Evolutionary conservation across 2,797 vertebrate genomes (phyloP), one percentile per base, ranked within the genome.

Genomic region (Potorous gilbertii): DNA sequence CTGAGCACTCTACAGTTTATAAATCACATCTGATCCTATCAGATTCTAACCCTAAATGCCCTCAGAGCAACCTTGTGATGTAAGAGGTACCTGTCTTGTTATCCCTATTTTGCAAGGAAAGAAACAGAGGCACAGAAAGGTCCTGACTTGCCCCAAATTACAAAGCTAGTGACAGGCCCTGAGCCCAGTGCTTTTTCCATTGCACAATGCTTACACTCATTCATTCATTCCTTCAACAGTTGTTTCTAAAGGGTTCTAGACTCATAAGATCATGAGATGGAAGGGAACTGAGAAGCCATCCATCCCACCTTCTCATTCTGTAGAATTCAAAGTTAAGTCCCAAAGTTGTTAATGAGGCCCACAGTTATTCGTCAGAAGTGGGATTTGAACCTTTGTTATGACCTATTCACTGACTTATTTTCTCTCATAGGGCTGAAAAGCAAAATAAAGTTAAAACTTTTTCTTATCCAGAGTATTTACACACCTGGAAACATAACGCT

Each of bases 351-450:
- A n/a, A 74, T n/a, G 34, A 74, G 5, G 34, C 34, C 62, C 62
- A 21, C 0, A 13, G 34, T 74, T 34, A 74, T 0, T 1, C 14
- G 21, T 21, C 62, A n/a, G 3, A 74, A n/a, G 34, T n/a, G 62
- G 34, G 34, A 94, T 55, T 66, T 40, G 56, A 95, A 95, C 91
- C n/a, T 90, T 66, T 87, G 90, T 59, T 91, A 62, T 50, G n/a
- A 66, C 27, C 55, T 5, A 3, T 95, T 92, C 93, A 62, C 52
- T 8, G 21, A 46, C 55, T 54, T 91, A 21, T 94, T 94, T 95
- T 91, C 57, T 96, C 93, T 96, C 50, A 1, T 31, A 55, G 56
- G 89, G 28, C 55, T 97, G 93, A 94, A 96, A 94, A 40, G 55
- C 46, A 90, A 90, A 90, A 40, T 34, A 18, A 14, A 74, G 8